A percentile compares a stretch with the other conserved stretches of the same genome.
Conservation (phyloP, 2,888 invertebrate genomes). For the Nomada ruficornis region DNA sequence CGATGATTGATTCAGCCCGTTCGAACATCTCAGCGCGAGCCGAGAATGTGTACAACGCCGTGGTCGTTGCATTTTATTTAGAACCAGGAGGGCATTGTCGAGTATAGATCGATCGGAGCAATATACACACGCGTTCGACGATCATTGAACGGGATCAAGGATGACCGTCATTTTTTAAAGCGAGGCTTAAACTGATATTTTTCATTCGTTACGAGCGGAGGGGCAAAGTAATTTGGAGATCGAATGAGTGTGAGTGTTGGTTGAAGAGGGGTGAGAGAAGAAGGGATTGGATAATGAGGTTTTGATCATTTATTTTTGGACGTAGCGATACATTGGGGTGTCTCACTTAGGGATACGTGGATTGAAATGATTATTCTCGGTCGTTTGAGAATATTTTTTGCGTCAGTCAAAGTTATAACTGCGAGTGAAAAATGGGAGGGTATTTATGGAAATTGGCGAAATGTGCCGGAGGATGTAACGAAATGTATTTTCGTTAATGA, state of each 20-base stretch:
- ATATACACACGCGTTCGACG: not conserved
- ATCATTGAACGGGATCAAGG: not conserved
- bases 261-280: too few species aligned
- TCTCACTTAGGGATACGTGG: not conserved
- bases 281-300: too few species aligned
- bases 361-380: not conserved
- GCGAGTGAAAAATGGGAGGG: not conserved
- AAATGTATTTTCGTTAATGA: too few species aligned
- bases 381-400: not conserved
- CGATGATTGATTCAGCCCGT: constrained; percentile 39
- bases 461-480: too few species aligned
- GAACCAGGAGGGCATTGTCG: too few species aligned
- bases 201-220: not conserved
- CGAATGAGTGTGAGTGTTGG: not conserved
- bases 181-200: not conserved
- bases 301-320: not conserved
- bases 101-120: too few species aligned
- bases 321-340: not conserved
- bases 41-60: not conserved
- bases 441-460: too few species aligned
- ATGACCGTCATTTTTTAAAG: not conserved
- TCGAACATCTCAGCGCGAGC: constrained; percentile 9
- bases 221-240: not conserved
- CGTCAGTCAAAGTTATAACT: not conserved
- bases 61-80: constrained; percentile 3